A percentile compares a stretch with the other conserved stretches of the same genome.
These are phyloP conservation scores for Anthrax anthrax DNA, from an alignment of 2,888 invertebrate genomes.

Conservation along the genomic window DNA sequence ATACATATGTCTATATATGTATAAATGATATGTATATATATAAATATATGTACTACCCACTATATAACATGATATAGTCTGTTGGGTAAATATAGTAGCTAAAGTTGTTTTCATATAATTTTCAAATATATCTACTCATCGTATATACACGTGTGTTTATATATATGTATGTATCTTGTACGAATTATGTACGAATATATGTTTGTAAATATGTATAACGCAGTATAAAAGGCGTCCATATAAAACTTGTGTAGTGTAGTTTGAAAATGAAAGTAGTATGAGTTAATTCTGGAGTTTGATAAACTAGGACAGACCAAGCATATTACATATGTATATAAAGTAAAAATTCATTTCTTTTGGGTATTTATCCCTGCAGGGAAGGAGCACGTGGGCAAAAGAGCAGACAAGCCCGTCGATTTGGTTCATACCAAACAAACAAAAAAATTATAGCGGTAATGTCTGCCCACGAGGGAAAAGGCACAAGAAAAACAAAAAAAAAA, in stretches of 20 bases:
- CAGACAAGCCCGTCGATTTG: constrained; percentile 6
- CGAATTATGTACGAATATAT: no score
- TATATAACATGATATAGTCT: no score
- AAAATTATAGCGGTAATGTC: constrained; percentile 5
- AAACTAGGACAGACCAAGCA: constrained; percentile 10
- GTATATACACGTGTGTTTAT: no score
- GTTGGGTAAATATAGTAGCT: no score
- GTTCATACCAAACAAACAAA: background rate
- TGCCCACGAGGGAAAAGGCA: constrained; percentile 7
- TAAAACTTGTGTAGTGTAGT: background rate
- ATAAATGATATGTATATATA: no score
- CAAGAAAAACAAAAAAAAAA: constrained; percentile 1
- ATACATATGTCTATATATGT: no score
- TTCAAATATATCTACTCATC: no score
- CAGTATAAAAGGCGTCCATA: no score
- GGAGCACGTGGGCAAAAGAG: constrained; percentile 6
- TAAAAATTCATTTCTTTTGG: constrained; percentile 10
- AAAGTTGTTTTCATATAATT: no score
- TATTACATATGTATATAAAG: background rate
- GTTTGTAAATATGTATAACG: no score
- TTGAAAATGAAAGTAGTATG: background rate
- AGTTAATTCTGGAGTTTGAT: constrained; percentile 8
- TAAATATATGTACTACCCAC: no score
- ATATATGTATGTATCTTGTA: no score
- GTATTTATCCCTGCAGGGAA: constrained; percentile 6